These are phyloP conservation scores for Noturus placidus DNA, from an alignment of 2,113 vertebrate genomes.

Conservation along the genomic window DNA sequence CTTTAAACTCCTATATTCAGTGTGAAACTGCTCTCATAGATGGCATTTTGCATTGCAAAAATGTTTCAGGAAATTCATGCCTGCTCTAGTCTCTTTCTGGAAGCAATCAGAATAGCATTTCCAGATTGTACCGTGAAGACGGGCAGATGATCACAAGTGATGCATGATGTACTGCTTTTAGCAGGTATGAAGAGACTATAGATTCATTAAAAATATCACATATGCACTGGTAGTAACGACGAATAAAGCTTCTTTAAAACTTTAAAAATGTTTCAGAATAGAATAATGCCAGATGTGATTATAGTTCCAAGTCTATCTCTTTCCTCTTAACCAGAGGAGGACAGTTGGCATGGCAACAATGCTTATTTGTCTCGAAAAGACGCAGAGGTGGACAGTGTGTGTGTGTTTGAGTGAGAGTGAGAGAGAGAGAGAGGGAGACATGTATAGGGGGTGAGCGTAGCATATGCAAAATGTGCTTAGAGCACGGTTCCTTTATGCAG, in stretches of 20 bases:
- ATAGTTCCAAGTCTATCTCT: conserved; percentile 14
- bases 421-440: neutral
- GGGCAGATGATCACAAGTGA: neutral
- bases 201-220: neutral
- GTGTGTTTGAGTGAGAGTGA: conserved; percentile 4
- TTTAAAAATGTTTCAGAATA: conserved; percentile 18
- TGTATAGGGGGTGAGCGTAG: conserved; percentile 2
- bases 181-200: neutral
- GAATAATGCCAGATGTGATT: conserved; percentile 25
- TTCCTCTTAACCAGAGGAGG: conserved; percentile 21
- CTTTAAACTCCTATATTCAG: neutral
- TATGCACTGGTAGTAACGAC: neutral
- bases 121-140: neutral
- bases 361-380: conserved; percentile 23
- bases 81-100: neutral
- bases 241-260: conserved; percentile 10
- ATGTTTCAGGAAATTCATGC: neutral
- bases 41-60: neutral
- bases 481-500: neutral
- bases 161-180: neutral
- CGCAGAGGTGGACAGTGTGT: neutral
- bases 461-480: conserved; percentile 30
- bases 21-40: neutral
- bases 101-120: conserved; percentile 9
- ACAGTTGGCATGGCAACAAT: conserved; percentile 32